Conservation (phyloP, 2,797 vertebrate genomes). For the Eulemur albifrons region DNA sequence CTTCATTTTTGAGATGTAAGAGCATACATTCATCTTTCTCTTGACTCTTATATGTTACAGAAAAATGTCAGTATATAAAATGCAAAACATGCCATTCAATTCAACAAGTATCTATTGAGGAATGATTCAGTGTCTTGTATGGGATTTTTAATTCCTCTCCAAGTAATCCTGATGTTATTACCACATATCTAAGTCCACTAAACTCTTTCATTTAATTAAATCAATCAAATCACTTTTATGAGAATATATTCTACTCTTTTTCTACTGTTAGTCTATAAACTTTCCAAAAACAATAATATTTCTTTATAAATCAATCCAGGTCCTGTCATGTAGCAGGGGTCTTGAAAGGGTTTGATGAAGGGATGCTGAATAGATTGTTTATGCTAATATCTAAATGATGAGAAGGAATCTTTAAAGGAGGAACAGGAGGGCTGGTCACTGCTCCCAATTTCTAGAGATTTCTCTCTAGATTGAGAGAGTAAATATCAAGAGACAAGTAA, state of each 20-base stretch:
- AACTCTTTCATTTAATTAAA: not conserved
- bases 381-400: not conserved
- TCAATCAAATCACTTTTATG: not conserved
- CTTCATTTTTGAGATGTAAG: conserved; percentile 58
- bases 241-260: not conserved
- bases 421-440: not conserved
- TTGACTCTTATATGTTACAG: not conserved
- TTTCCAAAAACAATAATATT: not conserved
- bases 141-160: not conserved
- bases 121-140: not conserved
- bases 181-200: not conserved
- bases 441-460: not conserved
- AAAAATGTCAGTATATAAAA: not conserved
- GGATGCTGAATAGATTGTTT: not conserved
- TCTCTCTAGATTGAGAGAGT: not conserved
- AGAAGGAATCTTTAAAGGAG: not conserved
- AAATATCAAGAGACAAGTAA: not conserved
- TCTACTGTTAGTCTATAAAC: not conserved
- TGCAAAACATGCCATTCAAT: not conserved
- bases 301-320: not conserved
- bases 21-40: conserved; percentile 57
- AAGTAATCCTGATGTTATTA: not conserved
- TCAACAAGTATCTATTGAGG: not conserved
- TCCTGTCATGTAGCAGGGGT: not conserved
- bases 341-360: not conserved